phyloP scores from a whole-genome alignment of 1,140 invertebrate species.

The Drosophila pseudoananassae region DNA sequence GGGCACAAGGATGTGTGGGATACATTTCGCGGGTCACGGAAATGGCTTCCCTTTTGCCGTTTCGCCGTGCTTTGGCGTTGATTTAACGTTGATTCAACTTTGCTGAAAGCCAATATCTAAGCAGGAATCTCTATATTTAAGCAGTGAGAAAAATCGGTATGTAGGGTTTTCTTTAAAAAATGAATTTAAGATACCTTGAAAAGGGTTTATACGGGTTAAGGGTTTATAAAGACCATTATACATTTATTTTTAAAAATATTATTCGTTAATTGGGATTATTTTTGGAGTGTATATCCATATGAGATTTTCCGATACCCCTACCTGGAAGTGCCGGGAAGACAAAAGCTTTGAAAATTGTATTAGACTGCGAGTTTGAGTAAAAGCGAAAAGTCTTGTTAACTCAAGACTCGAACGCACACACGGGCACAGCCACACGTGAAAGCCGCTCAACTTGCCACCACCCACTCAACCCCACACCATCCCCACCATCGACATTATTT shows the following conservation, averaged over 20 bases:
- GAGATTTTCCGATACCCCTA: slow-evolving; percentile 15
- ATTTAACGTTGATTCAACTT: slow-evolving; percentile 33
- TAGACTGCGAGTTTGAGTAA: slow-evolving; percentile 56
- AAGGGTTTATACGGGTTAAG: too few relatives aligned
- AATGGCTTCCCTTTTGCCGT: slow-evolving; percentile 44
- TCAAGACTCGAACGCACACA: slow-evolving; percentile 34
- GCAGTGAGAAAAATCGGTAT: background rate
- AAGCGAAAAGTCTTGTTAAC: slow-evolving; percentile 77
- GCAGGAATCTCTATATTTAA: slow-evolving; percentile 27
- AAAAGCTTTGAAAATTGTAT: slow-evolving; percentile 61
- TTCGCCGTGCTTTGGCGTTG: slow-evolving; percentile 20
- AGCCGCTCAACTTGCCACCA: slow-evolving; percentile 5
- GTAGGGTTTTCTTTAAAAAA: too few relatives aligned
- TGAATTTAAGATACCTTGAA: too few relatives aligned
- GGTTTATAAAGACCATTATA: too few relatives aligned
- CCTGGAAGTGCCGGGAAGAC: slow-evolving; percentile 38
- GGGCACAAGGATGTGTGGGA: background rate
- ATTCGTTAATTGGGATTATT: background rate
- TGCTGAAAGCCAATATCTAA: slow-evolving; percentile 42
- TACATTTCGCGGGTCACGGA: slow-evolving; percentile 15
- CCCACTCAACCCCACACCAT: background rate
- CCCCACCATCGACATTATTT: slow-evolving; percentile 48
- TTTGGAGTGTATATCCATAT: slow-evolving; percentile 14
- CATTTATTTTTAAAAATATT: too few relatives aligned
- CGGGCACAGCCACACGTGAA: slow-evolving; percentile 22